A percentile compares a stretch with the other conserved stretches of the same genome.
These are phyloP conservation scores for Alosa alosa DNA, from an alignment of 2,113 vertebrate species.

Conservation along the genomic window DNA sequence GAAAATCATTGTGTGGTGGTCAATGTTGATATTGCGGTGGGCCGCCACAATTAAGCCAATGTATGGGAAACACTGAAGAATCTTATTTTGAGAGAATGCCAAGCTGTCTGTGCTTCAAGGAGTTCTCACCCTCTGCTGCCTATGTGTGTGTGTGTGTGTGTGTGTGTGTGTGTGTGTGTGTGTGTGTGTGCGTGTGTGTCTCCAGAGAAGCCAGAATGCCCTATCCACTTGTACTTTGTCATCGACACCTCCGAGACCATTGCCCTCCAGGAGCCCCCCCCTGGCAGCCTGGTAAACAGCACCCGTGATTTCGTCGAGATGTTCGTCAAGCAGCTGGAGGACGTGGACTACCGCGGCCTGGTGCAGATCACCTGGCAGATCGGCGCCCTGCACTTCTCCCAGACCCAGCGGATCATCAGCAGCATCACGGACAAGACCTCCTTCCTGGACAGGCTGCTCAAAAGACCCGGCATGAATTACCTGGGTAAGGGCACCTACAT, in stretches of 20 bases:
- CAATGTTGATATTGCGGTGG: too few relatives aligned
- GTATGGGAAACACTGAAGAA: too few relatives aligned
- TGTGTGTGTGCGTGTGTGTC: neutral
- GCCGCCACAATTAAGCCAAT: too few relatives aligned
- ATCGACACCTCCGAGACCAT: constrained; percentile 97
- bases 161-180: neutral
- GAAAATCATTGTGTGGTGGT: too few relatives aligned
- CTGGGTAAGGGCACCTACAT: constrained; percentile 90
- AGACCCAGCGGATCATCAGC: constrained; percentile 78
- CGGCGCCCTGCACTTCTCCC: constrained; percentile 92
- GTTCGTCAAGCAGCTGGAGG: constrained; percentile 75
- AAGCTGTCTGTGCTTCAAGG: neutral
- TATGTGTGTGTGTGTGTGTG: neutral
- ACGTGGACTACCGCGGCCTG: constrained; percentile 67
- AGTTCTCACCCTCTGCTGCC: neutral
- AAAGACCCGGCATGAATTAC: constrained; percentile 63
- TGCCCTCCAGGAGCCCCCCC: constrained; percentile 87
- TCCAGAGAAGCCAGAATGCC: constrained; percentile 80
- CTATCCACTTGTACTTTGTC: constrained; percentile 86
- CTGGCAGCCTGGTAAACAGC: constrained; percentile 82
- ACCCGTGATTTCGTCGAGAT: constrained; percentile 79
- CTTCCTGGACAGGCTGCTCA: constrained; percentile 67
- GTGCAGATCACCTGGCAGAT: constrained; percentile 83
- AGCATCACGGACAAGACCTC: constrained; percentile 61
- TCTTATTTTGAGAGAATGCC: neutral